phyloP scores from a whole-genome alignment of 2,113 vertebrate genomes.

The Hydropotes inermis region DNA sequence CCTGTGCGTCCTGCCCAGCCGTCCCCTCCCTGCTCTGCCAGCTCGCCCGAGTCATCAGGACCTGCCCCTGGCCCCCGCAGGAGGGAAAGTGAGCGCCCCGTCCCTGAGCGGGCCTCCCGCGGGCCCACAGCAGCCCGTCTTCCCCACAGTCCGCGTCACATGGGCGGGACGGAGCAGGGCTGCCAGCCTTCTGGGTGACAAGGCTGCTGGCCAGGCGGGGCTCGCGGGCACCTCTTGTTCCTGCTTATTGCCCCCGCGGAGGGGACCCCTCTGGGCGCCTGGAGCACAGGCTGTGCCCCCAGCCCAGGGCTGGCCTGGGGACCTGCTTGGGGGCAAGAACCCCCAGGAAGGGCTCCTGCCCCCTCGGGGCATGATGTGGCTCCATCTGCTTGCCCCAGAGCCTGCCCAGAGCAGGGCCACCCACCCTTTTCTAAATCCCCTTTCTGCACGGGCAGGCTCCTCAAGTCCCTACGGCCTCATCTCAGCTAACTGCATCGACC shows the following conservation, averaged over 20 bases:
- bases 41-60: fast-evolving
- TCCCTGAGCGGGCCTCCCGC: background rate
- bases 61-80: fast-evolving
- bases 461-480: background rate
- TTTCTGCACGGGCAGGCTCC: background rate
- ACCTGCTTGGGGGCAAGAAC: background rate
- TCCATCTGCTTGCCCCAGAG: background rate
- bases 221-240: background rate
- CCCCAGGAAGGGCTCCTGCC: background rate
- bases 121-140: background rate
- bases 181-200: background rate
- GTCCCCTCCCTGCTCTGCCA: fast-evolving
- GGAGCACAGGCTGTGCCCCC: background rate
- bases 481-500: background rate
- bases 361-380: background rate
- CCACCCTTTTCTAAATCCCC: background rate
- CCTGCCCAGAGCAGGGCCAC: background rate
- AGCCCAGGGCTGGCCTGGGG: background rate
- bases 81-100: background rate
- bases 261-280: background rate
- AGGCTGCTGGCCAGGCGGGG: background rate
- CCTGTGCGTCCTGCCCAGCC: fast-evolving
- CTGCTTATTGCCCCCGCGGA: fast-evolving
- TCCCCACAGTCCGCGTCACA: background rate
- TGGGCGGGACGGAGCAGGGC: background rate